Percentiles rank a stretch among this genome's conserved stretches.
Conservation (phyloP, 2,888 invertebrate species). For the Lymantria monacha region DNA sequence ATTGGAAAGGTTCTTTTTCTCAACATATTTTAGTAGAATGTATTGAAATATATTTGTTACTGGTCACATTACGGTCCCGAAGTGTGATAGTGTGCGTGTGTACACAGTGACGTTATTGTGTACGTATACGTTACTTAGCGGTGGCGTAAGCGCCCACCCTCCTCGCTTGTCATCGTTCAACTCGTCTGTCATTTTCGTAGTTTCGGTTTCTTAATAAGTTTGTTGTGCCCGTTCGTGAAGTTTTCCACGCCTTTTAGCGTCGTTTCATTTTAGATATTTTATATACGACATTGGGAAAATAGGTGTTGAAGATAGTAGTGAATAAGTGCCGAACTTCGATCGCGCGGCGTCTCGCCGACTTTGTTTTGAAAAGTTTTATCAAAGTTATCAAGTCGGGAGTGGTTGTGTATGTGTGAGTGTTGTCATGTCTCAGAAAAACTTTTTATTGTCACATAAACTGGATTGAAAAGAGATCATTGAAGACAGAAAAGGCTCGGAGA, state of each 20-base stretch:
- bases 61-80: conserved; percentile 14
- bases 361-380: conserved; percentile 55
- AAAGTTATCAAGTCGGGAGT: conserved; percentile 58
- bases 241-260: conserved; percentile 42
- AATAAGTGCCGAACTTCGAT: conserved; percentile 4
- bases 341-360: conserved; percentile 14
- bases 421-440: conserved; percentile 70
- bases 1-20: not conserved
- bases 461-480: conserved; percentile 42
- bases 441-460: conserved; percentile 55
- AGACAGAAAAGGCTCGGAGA: conserved; percentile 34
- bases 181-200: conserved; percentile 36
- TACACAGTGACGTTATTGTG: not conserved
- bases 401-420: conserved; percentile 54
- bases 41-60: not conserved
- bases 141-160: conserved; percentile 8
- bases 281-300: conserved; percentile 29
- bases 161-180: conserved; percentile 21
- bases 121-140: conserved; percentile 3
- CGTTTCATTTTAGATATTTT: conserved; percentile 29
- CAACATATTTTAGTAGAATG: not conserved
- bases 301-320: conserved; percentile 26
- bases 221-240: conserved; percentile 39
- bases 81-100: conserved; percentile 5
- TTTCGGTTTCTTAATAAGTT: conserved; percentile 34